These are phyloP conservation scores for Drosophila engyochracea DNA, from an alignment of 2,888 invertebrate genomes.

Conservation along the genomic window DNA sequence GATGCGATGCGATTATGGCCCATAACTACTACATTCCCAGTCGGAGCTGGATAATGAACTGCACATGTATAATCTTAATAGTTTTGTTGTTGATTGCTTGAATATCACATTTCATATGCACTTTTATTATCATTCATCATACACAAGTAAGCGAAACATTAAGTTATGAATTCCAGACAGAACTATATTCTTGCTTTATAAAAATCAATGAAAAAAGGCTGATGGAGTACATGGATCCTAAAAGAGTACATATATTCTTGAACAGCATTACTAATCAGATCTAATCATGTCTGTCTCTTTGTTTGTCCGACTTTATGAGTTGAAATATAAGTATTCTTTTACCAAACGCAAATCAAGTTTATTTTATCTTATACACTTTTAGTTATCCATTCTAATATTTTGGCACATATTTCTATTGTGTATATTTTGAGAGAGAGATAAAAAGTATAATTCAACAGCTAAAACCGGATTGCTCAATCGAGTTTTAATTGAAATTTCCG, in stretches of 20 bases:
- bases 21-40: conserved; percentile 19
- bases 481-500: conserved; percentile 37
- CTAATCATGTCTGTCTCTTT: too few species aligned
- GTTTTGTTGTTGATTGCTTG: conserved; percentile 16
- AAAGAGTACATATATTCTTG: neutral
- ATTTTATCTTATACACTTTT: neutral
- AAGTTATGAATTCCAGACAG: neutral
- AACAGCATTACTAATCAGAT: neutral
- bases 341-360: too few species aligned
- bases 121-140: conserved; percentile 1
- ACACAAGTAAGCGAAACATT: neutral
- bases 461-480: neutral
- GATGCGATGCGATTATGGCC: conserved; percentile 23
- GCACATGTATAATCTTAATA: conserved; percentile 36
- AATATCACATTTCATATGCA: conserved; percentile 21
- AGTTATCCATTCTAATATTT: neutral
- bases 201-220: neutral
- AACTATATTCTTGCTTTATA: neutral
- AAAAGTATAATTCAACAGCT: neutral
- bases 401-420: neutral
- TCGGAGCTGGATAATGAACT: conserved; percentile 29
- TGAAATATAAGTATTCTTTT: too few species aligned
- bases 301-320: too few species aligned
- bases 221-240: neutral
- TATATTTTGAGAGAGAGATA: neutral